Evolutionary conservation across 2,888 invertebrate genomes (phyloP), one percentile per base, ranked within the genome.

Genomic region (Aspidiotus rigidus): DNA sequence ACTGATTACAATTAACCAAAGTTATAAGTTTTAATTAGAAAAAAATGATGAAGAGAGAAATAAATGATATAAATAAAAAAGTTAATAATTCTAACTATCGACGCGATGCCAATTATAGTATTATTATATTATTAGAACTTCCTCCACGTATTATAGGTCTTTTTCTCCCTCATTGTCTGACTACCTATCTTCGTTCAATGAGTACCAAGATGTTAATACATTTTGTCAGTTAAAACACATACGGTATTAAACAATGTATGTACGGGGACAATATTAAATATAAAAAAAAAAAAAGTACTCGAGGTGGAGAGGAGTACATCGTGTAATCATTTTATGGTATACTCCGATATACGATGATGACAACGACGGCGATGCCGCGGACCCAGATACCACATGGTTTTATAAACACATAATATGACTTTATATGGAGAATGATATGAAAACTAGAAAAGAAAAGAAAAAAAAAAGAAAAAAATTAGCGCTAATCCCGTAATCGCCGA

Each of bases 371-470:
- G 28, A 28, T 28, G 28, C 28, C 28, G 57, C 57, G 57, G 66
- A 59, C 66, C 66, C 66, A 66, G 66, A 66, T 66, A 66, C 66
- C 59, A 66, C 49, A 66, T 66, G 57, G 42, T 41, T 66, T 28
- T 28, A 28, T 66, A 66, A 57, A 57, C 66, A 66, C 66, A 66
- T 66, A 66, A 66, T 66, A 66, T 66, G 57, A 59, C 66, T 66
- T 66, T 66, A 66, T 66, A 66, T 57, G 66, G 66, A 59, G 57
- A 66, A 55, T 59, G 42, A 66, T 28, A 66, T 66, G 63, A 66
- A 59, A 66, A 66, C 66, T n/a, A 66, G 66, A 66, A 66, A 66
- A 62, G 42, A 66, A 59, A 57, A 44, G 41, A 28, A 28, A 28
- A 28, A 28, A 28, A 28, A 28, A 28, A 28, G 28, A 28, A 28